These are phyloP conservation scores for Branchipolynoe longqiensis DNA, from an alignment of 2,888 invertebrate genomes.

Conservation along the genomic window DNA sequence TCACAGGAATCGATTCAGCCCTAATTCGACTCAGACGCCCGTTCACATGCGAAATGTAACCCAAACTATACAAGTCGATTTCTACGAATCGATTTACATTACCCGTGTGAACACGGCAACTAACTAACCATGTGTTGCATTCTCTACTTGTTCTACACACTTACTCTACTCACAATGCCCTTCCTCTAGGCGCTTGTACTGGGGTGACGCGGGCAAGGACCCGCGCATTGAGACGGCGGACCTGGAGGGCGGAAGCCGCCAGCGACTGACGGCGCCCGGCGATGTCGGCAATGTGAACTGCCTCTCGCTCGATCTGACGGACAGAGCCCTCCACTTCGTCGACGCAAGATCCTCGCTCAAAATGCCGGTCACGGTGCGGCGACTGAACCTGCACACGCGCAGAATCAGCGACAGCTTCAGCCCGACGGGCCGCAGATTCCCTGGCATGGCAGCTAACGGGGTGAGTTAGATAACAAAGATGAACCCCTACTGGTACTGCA, in stretches of 20 bases:
- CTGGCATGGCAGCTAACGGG: conserved; percentile 7
- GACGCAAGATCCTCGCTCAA: not conserved
- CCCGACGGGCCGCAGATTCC: not conserved
- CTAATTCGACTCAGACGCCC: too few relatives aligned
- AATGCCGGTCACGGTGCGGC: not conserved
- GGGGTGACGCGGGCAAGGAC: not conserved
- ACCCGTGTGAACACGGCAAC: too few relatives aligned
- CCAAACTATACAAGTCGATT: too few relatives aligned
- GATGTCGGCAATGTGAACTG: not conserved
- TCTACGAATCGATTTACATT: too few relatives aligned
- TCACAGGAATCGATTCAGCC: too few relatives aligned
- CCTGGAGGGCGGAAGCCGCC: not conserved
- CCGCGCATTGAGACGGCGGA: conserved; percentile 2
- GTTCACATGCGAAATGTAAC: too few relatives aligned
- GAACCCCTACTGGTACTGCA: too few relatives aligned
- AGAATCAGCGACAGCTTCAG: not conserved
- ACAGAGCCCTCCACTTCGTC: conserved; percentile 9
- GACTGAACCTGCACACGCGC: not conserved
- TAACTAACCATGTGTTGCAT: too few relatives aligned
- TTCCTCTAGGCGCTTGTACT: conserved; percentile 3
- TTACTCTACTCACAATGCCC: too few relatives aligned
- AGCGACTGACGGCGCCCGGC: not conserved
- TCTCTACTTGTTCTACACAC: too few relatives aligned
- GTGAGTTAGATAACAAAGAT: not conserved
- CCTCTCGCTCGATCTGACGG: conserved; percentile 6